Base-by-base conservation (phyloP, 1,140 invertebrate genomes). In the Nebria ingens region DNA sequence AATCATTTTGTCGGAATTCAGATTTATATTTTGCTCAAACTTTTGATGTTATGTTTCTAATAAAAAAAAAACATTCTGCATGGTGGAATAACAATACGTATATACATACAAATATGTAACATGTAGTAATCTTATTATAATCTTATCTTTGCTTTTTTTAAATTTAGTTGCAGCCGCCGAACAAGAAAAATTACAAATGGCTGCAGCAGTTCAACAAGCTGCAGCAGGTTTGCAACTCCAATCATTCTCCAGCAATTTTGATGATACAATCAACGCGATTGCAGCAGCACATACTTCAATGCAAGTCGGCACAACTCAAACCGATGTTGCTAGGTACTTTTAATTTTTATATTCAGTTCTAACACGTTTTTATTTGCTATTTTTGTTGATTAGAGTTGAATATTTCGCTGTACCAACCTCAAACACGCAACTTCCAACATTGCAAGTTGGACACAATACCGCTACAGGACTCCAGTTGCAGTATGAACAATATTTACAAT, bases 331-430 rank as follows among this genome's bases (percentile, higher is more conserved):
- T 11, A 6, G 25, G 25, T 34, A n/a, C n/a, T n/a, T n/a, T n/a
- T 34, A 34, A n/a, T 34, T 9, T 34, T 34, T 34, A 50, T 21
- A 21, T 23, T 6, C 45, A 11, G 45, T 19, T 59, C 60, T 67
- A 22, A 64, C 65, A 1, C 59, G n/a, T n/a, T n/a, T n/a, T n/a
- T n/a, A n/a, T n/a, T n/a, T n/a, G n/a, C n/a, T n/a, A n/a, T n/a
- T n/a, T n/a, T n/a, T n/a, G n/a, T 34, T 34, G 25, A 9, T 9
- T n/a, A 45, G 67, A 54, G 64, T 70, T 19, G 77, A 79, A 60
- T 79, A 77, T 61, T 79, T 79, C 58, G 70, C 76, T 13, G 72
- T 75, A 54, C 76, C 76, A 13, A 66, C 75, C 19, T 52, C 68
- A 1, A 69, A 70, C 21, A 64, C 63, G 59, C 58, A 67, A 21